Percentiles rank a stretch among this genome's conserved stretches.
Evolutionary conservation across 2,888 invertebrate genomes (phyloP).

Genomic region (Cheilosia pagana): DNA sequence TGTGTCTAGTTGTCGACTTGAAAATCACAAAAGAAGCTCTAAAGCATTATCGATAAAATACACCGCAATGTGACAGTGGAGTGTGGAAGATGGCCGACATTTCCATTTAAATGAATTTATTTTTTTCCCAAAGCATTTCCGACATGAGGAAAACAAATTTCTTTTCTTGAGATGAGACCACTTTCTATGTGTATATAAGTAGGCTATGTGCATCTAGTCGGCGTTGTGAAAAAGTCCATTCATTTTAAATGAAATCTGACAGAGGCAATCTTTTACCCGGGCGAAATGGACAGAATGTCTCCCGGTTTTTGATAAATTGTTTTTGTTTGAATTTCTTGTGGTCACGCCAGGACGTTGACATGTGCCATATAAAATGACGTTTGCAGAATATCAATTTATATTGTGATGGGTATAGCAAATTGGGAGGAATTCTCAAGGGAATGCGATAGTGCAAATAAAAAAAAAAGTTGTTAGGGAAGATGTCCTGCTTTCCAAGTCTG

Average conservation of each 20-base stretch:
- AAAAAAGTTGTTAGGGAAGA: too few species aligned
- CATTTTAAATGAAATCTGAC: constrained; percentile 19
- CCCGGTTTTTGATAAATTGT: constrained; percentile 19
- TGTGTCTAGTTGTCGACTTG: not conserved
- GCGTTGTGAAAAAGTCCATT: constrained; percentile 16
- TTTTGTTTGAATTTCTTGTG: constrained; percentile 15
- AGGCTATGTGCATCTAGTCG: not conserved
- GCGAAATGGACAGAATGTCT: not conserved
- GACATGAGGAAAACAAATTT: not conserved
- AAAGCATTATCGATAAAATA: constrained; percentile 29
- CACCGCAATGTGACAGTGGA: constrained; percentile 53
- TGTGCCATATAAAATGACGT: constrained; percentile 47
- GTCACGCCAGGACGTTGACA: constrained; percentile 8
- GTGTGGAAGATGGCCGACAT: constrained; percentile 9
- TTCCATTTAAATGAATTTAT: constrained; percentile 50
- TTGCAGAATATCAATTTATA: constrained; percentile 11
- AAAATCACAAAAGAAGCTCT: constrained; percentile 42
- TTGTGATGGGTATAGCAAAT: too few species aligned
- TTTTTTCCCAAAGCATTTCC: not conserved
- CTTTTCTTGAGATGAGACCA: not conserved
- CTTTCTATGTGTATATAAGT: not conserved
- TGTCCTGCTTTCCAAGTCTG: too few species aligned
- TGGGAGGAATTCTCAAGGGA: too few species aligned
- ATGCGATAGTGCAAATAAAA: too few species aligned
- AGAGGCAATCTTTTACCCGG: not conserved